Base-by-base conservation (phyloP, 2,113 vertebrate species). In the Pipa parva region DNA sequence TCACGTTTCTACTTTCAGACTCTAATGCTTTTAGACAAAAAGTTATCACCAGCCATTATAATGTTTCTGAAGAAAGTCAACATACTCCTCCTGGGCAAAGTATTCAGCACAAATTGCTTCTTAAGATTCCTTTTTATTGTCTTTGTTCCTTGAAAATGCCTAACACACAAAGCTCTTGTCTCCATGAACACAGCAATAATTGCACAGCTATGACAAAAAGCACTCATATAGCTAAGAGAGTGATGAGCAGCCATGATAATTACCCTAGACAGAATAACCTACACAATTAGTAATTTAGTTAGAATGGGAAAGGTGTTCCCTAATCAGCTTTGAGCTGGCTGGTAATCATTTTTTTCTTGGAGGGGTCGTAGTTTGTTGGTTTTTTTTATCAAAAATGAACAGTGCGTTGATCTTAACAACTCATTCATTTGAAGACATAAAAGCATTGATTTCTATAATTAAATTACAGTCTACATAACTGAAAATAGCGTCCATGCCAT, bases 171-270 rank as follows among this genome's bases (percentile, higher is more conserved):
- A 61, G 48, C 36, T 54, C 66, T 69, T 59, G 66, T 69, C 66
- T 69, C 58, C 57, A 60, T 52, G 66, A 69, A 45, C 57, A 69
- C 66, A 24, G 48, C 33, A 69, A 69, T 69, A 69, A 69, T 69
- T 61, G 66, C 58, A 69, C 33, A 52, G 33, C 66, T 61, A 69
- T 69, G 66, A 69, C 66, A 69, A 58, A 69, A 69, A 69, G 66
- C 66, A 69, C 66, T 69, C 66, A 61, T 33, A n/a, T n/a, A 69
- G 39, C 46, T 45, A 60, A 25, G 49, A 36, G 55, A 60, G 57
- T 69, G 66, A 69, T 61, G 66, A 69, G 57, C 66, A 31, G 9
- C 58, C 58, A 69, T 61, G 66, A 61, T 69, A 69, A 69, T 69
- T 69, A 69, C 49, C 56, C 13, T 26, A 61, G 57, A 69, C 66